Conservation (phyloP, 2,113 vertebrate genomes). For the Aplodontia rufa region DNA sequence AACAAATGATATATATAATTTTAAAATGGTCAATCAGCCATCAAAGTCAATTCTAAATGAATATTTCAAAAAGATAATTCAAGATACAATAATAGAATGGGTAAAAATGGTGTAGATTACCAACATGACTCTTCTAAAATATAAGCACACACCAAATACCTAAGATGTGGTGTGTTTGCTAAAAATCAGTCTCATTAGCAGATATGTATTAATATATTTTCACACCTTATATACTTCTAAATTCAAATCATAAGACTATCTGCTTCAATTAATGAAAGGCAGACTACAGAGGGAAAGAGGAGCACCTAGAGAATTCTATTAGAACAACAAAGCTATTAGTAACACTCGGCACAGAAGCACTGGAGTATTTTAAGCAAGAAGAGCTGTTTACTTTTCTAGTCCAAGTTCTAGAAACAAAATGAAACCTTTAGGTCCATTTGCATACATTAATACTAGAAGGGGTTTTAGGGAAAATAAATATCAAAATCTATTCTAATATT, state of each 20-base stretch:
- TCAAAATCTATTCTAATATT: background rate
- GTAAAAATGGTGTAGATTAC: background rate
- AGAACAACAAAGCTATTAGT: constrained; percentile 72
- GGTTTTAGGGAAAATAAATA: constrained; percentile 22
- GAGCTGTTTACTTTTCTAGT: constrained; percentile 52
- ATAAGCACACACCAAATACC: background rate
- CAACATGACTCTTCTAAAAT: background rate
- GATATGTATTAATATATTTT: constrained; percentile 46
- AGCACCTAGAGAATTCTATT: constrained; percentile 63
- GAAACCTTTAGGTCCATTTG: constrained; percentile 59
- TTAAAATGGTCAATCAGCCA: background rate
- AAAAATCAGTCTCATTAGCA: constrained; percentile 61
- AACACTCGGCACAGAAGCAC: constrained; percentile 51
- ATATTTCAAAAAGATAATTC: background rate
- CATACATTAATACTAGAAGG: constrained; percentile 46
- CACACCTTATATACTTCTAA: constrained; percentile 65
- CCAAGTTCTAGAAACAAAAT: constrained; percentile 57
- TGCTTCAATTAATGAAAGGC: constrained; percentile 70
- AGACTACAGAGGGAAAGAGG: constrained; percentile 53
- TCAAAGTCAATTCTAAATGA: background rate
- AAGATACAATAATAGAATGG: background rate
- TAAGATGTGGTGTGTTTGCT: background rate
- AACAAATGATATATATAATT: background rate
- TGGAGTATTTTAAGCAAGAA: constrained; percentile 65
- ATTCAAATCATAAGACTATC: constrained; percentile 66